A percentile compares a stretch with the other conserved stretches of the same genome.
Evolutionary conservation across 2,888 invertebrate genomes (phyloP).

Genomic region (Ophraella communa): DNA sequence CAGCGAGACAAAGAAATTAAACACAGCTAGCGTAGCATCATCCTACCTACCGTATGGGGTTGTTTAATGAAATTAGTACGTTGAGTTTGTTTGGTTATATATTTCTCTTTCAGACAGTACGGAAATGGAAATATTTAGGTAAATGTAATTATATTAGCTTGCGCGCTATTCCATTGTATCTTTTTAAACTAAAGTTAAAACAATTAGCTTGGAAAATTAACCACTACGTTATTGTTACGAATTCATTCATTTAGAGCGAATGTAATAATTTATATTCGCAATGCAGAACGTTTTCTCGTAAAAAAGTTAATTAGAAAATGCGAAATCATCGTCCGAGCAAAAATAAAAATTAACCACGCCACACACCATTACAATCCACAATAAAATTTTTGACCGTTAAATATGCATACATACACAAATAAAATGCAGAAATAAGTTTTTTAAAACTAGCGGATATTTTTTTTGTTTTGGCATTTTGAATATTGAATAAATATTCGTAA

Average conservation of each 20-base stretch:
- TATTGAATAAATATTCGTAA: no score
- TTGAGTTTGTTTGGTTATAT: neutral
- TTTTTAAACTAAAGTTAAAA: neutral
- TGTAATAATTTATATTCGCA: neutral
- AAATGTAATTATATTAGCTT: neutral
- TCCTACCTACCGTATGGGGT: neutral
- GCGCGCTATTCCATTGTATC: neutral
- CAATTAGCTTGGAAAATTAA: neutral
- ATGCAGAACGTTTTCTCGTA: neutral
- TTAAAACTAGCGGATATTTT: no score
- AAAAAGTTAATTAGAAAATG: neutral
- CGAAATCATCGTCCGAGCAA: no score
- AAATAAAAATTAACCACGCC: no score
- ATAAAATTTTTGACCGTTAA: no score
- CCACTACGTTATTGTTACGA: neutral
- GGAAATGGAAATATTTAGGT: neutral
- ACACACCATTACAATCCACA: no score
- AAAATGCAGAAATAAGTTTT: no score
- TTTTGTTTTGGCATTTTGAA: no score
- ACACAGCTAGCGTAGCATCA: neutral
- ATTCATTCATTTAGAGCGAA: neutral
- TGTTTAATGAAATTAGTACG: neutral
- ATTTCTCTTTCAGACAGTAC: neutral
- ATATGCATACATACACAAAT: no score
- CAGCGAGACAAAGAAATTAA: neutral